Evolutionary conservation across 1,140 invertebrate species (phyloP).

Genomic region (Euura saliciscinereae): DNA sequence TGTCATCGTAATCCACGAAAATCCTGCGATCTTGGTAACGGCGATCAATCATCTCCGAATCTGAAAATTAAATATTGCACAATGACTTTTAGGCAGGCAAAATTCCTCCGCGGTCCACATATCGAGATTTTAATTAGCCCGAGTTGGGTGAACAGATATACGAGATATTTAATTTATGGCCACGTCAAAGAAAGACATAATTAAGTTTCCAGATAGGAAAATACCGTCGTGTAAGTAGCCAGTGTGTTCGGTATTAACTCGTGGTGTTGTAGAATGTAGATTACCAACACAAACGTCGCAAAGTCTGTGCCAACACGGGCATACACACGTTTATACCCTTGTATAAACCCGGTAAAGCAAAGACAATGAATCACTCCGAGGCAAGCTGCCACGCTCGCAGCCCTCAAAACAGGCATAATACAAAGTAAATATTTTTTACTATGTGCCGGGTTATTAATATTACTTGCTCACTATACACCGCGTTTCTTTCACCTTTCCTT

Average conservation of each 20-base stretch:
- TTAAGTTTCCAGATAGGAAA: constrained; percentile 1
- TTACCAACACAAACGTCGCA: not conserved
- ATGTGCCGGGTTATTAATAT: constrained; percentile 56
- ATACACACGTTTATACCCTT: too few species aligned
- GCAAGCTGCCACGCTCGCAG: constrained; percentile 54
- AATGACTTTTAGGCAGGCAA: not conserved
- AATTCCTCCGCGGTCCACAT: too few species aligned
- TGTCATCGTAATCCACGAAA: too few species aligned
- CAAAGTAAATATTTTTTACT: constrained; percentile 60
- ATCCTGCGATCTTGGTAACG: too few species aligned
- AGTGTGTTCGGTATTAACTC: not conserved
- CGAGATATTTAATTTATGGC: not conserved
- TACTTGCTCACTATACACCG: constrained; percentile 41
- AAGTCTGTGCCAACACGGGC: not conserved
- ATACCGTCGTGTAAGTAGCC: not conserved
- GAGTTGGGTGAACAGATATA: not conserved
- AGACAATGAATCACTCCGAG: constrained; percentile 55
- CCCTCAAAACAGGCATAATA: constrained; percentile 58
- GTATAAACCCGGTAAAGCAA: not conserved
- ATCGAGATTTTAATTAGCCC: too few species aligned
- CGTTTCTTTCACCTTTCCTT: constrained; percentile 29
- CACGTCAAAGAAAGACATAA: not conserved
- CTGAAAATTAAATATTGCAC: not conserved
- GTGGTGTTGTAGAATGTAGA: not conserved
- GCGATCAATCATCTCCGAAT: not conserved